Conservation (phyloP, 1,140 invertebrate genomes). For the Drosophila hydei region DNA sequence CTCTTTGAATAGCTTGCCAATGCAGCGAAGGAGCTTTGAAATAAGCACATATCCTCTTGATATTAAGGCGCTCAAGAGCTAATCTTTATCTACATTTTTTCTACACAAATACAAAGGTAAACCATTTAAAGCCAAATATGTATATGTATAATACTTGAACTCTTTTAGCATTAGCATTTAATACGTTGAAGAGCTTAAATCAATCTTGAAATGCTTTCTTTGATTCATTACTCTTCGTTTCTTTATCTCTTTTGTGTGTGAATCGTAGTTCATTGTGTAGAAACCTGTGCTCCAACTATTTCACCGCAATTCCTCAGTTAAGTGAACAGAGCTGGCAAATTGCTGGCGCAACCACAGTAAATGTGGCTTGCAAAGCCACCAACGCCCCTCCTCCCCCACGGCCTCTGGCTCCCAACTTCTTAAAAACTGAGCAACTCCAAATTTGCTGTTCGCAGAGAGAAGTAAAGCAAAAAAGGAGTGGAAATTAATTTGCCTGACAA, state of each 20-base stretch:
- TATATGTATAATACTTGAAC: neutral
- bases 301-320: constrained; percentile 7
- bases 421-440: constrained; percentile 23
- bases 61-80: too few relatives aligned
- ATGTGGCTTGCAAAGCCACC: constrained; percentile 11
- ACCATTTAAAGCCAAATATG: too few relatives aligned
- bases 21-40: neutral
- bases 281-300: constrained; percentile 10
- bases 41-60: too few relatives aligned
- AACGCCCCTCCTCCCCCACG: too few relatives aligned
- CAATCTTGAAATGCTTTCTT: neutral
- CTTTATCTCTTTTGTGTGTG: neutral
- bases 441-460: constrained; percentile 14
- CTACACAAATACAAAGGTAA: too few relatives aligned
- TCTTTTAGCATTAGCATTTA: neutral
- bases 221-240: constrained; percentile 1
- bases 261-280: neutral
- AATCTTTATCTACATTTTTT: too few relatives aligned
- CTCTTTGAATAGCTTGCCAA: neutral
- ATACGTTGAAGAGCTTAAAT: neutral
- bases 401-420: neutral
- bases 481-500: constrained; percentile 66
- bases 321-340: constrained; percentile 19
- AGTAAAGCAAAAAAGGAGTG: constrained; percentile 23
- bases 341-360: constrained; percentile 13